A percentile compares a stretch with the other conserved stretches of the same genome.
phyloP scores from a whole-genome alignment of 1,140 invertebrate species.

The Daktulosphaira vitifoliae region DNA sequence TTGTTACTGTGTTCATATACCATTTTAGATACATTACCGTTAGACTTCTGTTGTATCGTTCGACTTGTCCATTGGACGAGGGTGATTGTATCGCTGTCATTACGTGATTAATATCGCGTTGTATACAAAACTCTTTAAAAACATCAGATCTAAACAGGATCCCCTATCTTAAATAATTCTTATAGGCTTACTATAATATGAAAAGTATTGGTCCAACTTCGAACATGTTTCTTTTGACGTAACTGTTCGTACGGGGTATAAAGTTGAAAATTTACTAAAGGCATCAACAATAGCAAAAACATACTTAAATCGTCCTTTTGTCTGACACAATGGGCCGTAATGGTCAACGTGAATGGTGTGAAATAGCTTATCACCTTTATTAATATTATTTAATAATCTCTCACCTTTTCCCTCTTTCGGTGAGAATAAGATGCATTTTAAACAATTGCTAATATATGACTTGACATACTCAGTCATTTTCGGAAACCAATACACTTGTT shows the following conservation, averaged over 20 bases:
- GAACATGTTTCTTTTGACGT: slow-evolving; percentile 29
- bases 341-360: slow-evolving; percentile 7
- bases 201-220: too few species aligned
- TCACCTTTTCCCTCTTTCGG: not conserved
- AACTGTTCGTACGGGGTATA: slow-evolving; percentile 34
- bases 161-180: slow-evolving; percentile 36
- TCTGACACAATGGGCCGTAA: not conserved
- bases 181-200: slow-evolving; percentile 32
- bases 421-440: too few species aligned
- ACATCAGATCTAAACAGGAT: slow-evolving; percentile 33
- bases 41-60: not conserved
- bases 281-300: slow-evolving; percentile 40
- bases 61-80: not conserved
- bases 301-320: slow-evolving; percentile 29
- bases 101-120: slow-evolving; percentile 15
- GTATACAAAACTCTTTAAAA: slow-evolving; percentile 33
- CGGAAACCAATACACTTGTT: slow-evolving; percentile 3
- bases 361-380: not conserved
- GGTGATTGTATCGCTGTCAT: not conserved
- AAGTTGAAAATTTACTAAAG: slow-evolving; percentile 38
- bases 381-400: not conserved
- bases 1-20: slow-evolving; percentile 18
- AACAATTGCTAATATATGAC: not conserved
- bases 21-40: not conserved
- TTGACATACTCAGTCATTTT: not conserved